Evolutionary conservation across 2,888 invertebrate species (phyloP).

Genomic region (Hypena proboscidalis): DNA sequence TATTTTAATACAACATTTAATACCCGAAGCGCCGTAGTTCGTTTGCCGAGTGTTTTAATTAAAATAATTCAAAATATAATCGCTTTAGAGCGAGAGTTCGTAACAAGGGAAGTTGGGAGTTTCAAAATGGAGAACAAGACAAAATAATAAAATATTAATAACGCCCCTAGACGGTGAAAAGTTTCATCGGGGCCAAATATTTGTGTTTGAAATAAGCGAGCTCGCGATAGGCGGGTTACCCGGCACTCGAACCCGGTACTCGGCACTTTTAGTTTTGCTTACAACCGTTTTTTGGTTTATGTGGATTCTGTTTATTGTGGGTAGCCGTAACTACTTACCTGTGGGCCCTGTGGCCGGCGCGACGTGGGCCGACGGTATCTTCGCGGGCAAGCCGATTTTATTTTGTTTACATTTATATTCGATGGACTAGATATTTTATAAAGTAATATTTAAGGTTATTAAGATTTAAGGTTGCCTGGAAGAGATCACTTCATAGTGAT

Average conservation of each 20-base stretch:
- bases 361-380: too few relatives aligned
- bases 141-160: slow-evolving; percentile 86
- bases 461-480: too few relatives aligned
- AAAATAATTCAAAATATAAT: slow-evolving; percentile 85
- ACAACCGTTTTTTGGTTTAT: slow-evolving; percentile 33
- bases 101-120: slow-evolving; percentile 81
- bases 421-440: too few relatives aligned
- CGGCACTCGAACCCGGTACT: slow-evolving; percentile 57
- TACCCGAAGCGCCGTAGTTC: slow-evolving; percentile 55
- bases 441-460: too few relatives aligned
- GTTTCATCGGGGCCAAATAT: slow-evolving; percentile 80
- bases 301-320: slow-evolving; percentile 15
- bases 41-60: slow-evolving; percentile 84
- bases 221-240: slow-evolving; percentile 75
- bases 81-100: slow-evolving; percentile 79
- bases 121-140: slow-evolving; percentile 81
- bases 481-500: too few relatives aligned
- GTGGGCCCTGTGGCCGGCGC: too few relatives aligned
- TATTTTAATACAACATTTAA: slow-evolving; percentile 53
- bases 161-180: slow-evolving; percentile 80
- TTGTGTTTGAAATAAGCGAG: slow-evolving; percentile 83
- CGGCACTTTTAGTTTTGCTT: slow-evolving; percentile 48
- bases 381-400: too few relatives aligned
- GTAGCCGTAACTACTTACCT: too few relatives aligned
- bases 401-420: too few relatives aligned